Evolutionary conservation across 2,113 vertebrate species (phyloP).

Genomic region (Melanostigma gelatinosum): DNA sequence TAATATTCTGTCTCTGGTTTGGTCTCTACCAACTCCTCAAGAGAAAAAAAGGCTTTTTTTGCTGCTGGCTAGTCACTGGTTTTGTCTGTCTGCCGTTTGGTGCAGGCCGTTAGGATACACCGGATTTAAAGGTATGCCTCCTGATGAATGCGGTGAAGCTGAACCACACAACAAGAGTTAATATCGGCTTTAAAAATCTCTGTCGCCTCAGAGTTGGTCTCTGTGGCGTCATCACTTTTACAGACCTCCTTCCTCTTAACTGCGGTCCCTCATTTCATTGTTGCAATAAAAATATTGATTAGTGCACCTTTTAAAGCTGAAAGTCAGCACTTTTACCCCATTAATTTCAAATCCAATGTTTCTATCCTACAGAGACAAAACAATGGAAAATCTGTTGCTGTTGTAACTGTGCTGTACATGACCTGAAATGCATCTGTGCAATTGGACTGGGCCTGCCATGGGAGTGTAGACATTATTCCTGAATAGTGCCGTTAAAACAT

Average conservation of each 20-base stretch:
- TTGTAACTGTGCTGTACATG: background rate
- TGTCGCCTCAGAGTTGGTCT: background rate
- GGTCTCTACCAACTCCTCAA: background rate
- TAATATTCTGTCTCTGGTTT: background rate
- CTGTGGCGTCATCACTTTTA: background rate
- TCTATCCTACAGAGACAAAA: background rate
- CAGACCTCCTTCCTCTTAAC: background rate
- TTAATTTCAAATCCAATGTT: conserved; percentile 15
- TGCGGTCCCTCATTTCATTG: background rate
- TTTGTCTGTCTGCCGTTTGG: background rate
- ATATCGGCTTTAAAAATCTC: background rate
- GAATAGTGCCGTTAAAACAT: conserved; percentile 1
- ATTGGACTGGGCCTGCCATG: background rate
- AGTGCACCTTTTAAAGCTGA: background rate
- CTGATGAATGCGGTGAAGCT: too few relatives aligned
- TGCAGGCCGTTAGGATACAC: background rate
- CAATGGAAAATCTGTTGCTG: background rate
- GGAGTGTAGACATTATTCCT: background rate
- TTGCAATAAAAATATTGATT: conserved; percentile 22
- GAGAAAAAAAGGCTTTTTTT: background rate
- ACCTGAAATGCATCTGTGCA: background rate
- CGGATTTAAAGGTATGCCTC: background rate
- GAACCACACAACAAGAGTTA: background rate
- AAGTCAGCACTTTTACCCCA: conserved; percentile 4
- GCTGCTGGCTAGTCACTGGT: background rate